Base-by-base conservation (phyloP, 2,797 vertebrate species). In the Melanotaenia parkinsoni region DNA sequence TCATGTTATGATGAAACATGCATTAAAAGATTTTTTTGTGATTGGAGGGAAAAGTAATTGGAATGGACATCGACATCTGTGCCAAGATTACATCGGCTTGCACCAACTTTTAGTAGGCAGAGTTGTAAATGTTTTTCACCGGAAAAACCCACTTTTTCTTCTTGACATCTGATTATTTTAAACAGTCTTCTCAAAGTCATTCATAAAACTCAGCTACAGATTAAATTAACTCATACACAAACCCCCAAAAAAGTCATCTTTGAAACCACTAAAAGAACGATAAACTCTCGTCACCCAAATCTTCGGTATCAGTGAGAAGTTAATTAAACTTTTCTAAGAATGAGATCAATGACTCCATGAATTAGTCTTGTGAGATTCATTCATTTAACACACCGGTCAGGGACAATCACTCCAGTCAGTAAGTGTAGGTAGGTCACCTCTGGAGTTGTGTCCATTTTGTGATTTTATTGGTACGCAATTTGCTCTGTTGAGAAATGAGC, bases 1-100 rank as follows among this genome's bases (percentile, higher is more conserved):
- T 82, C 67, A 60, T 64, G 68, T 67, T 56, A 68, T 72, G 82
- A 60, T 56, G 62, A 76, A 72, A 68, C 45, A 54, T 33, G 37
- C 38, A 63, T 73, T 61, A 61, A 59, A 20, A 59, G 22, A 50
- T 57, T 77, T 64, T 64, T n/a, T 35, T 73, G 13, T 66, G 72
- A 76, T 75, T 64, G 72, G 70, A 75, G 51, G 63, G 26, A 2
- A 11, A 7, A 1, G 51, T 75, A 33, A 68, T 58, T 74, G 50
- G 60, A 65, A 77, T 58, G 59, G 74, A 65, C 66, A 66, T 62
- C 56, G 50, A 69, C 70, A 40, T 64, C 59, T 26, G 22, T 63
- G 58, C 38, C 61, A 63, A 72, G 50, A 82, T 80, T 81, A 30
- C 62, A 58, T 53, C 32, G 43, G 40, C 35, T 72, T 38, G 57